Evolutionary conservation across 2,888 invertebrate species (phyloP), one percentile per base, ranked within the genome.

Genomic region (Blastobasis adustella): DNA sequence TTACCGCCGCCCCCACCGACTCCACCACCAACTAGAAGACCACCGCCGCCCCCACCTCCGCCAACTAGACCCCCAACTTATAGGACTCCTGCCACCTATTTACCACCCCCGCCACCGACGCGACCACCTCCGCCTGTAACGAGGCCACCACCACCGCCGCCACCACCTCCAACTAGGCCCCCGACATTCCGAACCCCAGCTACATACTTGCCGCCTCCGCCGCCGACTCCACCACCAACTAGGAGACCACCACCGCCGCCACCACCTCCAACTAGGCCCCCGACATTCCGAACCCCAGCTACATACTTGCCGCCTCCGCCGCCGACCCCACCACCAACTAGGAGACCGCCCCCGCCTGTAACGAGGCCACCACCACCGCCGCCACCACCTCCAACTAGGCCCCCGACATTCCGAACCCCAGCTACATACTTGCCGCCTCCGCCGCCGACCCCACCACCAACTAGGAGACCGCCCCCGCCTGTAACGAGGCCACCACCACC

Each of bases 401-500:
- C 48, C 41, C 44, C 56, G 56, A n/a, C 39, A 50, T 36, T 55
- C 55, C 10, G 58, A 71, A 52, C 41, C 69, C 46, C 64, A 42
- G 63, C 47, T 1, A 49, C 47, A 7, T 42, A 47, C 8, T 9
- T 39, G 4, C n/a, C n/a, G n/a, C n/a, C n/a, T n/a, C n/a, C n/a
- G n/a, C n/a, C n/a, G n/a, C n/a, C n/a, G n/a, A n/a, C n/a, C 4
- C 61, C 66, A 1, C 62, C 63, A 0, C 58, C 54, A n/a, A n/a
- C n/a, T n/a, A n/a, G n/a, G n/a, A n/a, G n/a, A 3, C 50, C 50
- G 9, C 50, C 59, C n/a, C 52, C 51, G 1, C 42, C 42, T 5
- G 9, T n/a, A 4, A 42, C 42, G 8, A 56, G 62, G 49, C 52
- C 62, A 0, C 55, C 64, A 44, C 59, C 66, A 40, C 60, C 65